Evolutionary conservation across 2,888 invertebrate species (phyloP).

Genomic region (Nemotelus nigrinus): DNA sequence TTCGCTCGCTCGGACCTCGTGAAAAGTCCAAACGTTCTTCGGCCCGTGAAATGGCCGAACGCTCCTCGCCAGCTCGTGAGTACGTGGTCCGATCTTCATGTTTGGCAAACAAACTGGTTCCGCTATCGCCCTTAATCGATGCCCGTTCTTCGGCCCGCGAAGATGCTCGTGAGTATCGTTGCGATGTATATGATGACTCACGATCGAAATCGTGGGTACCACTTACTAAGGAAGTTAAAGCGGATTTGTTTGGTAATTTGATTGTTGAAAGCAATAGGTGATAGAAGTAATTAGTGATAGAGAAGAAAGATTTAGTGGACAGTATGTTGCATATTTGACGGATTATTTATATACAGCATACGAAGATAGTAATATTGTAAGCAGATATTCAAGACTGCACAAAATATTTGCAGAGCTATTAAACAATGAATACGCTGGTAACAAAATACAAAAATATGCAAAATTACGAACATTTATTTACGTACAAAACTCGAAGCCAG

Average conservation of each 20-base stretch:
- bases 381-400: too few relatives aligned
- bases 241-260: constrained; percentile 4
- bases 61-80: constrained; percentile 42
- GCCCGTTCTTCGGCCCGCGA: constrained; percentile 51
- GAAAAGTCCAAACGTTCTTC: constrained; percentile 40
- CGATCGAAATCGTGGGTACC: constrained; percentile 56
- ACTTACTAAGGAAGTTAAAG: constrained; percentile 24
- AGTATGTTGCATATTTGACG: background rate
- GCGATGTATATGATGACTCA: constrained; percentile 58
- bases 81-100: constrained; percentile 51
- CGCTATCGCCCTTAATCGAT: constrained; percentile 39
- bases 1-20: constrained; percentile 10
- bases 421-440: too few relatives aligned
- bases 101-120: constrained; percentile 50
- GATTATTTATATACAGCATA: too few relatives aligned
- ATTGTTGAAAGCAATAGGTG: background rate
- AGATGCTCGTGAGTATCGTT: constrained; percentile 50
- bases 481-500: too few relatives aligned
- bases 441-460: too few relatives aligned
- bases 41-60: constrained; percentile 43
- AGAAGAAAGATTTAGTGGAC: background rate
- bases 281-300: background rate
- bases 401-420: too few relatives aligned
- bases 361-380: too few relatives aligned
- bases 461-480: too few relatives aligned